Evolutionary conservation across 2,113 vertebrate genomes (phyloP).

Genomic region (Nematolebias whitei): DNA sequence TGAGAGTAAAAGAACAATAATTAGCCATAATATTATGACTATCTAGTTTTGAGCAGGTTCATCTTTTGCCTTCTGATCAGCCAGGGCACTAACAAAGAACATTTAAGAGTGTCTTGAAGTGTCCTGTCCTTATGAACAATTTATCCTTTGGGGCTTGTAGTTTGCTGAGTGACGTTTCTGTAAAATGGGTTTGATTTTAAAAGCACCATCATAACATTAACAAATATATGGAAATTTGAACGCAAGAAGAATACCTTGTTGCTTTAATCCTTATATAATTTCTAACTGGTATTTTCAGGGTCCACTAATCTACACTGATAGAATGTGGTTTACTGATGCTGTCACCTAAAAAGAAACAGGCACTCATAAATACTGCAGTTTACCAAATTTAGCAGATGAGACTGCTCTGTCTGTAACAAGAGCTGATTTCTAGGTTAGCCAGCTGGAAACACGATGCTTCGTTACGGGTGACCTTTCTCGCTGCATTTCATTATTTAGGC

Average conservation of each 20-base stretch:
- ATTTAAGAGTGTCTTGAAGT: too few relatives aligned
- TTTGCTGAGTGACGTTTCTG: not conserved
- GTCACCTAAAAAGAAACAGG: slow-evolving; percentile 21
- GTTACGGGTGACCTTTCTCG: slow-evolving; percentile 54
- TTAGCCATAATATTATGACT: not conserved
- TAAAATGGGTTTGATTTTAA: not conserved
- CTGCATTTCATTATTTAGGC: slow-evolving; percentile 14
- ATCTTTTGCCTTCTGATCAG: not conserved
- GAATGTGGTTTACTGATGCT: slow-evolving; percentile 20
- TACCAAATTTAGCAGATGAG: slow-evolving; percentile 30
- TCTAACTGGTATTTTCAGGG: too few relatives aligned
- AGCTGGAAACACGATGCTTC: slow-evolving; percentile 33
- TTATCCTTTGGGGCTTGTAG: not conserved
- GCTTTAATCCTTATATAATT: too few relatives aligned
- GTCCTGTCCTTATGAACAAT: too few relatives aligned
- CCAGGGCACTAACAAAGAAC: not conserved
- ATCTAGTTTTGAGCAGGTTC: not conserved
- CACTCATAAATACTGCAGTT: slow-evolving; percentile 8
- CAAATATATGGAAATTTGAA: not conserved
- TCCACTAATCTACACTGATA: slow-evolving; percentile 2
- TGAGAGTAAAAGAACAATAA: not conserved
- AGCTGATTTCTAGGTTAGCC: slow-evolving; percentile 30
- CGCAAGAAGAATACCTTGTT: not conserved
- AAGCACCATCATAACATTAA: not conserved
- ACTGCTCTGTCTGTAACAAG: slow-evolving; percentile 36